Evolutionary conservation across 2,797 vertebrate genomes (phyloP).

Genomic region (Rhyacichthys aspro): DNA sequence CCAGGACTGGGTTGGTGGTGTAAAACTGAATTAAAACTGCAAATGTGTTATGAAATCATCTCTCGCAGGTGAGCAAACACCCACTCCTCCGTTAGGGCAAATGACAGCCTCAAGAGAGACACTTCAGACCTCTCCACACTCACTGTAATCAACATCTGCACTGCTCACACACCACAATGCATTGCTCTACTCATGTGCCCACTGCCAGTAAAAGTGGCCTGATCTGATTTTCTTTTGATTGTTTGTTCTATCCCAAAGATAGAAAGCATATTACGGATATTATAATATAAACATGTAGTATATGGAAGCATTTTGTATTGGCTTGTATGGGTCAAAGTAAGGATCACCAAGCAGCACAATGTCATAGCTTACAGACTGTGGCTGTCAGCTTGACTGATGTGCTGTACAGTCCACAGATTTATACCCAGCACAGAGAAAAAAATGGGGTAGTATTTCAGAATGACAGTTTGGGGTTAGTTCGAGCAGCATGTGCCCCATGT

Average conservation of each 20-base stretch:
- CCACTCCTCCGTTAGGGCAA: slow-evolving; percentile 17
- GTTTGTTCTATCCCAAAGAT: too few species aligned
- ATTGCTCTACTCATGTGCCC: neutral
- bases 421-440: slow-evolving; percentile 16
- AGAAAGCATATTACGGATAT: too few species aligned
- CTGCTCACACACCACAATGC: slow-evolving; percentile 2
- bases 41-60: slow-evolving; percentile 18
- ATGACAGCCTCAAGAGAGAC: slow-evolving; percentile 29
- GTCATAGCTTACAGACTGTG: slow-evolving; percentile 18
- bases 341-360: slow-evolving; percentile 12
- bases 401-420: slow-evolving; percentile 27
- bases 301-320: neutral
- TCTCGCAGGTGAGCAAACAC: slow-evolving; percentile 24
- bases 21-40: slow-evolving; percentile 16
- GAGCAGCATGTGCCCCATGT: slow-evolving; percentile 32
- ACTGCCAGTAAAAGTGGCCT: neutral
- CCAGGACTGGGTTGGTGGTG: neutral
- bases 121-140: slow-evolving; percentile 23
- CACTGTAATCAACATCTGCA: slow-evolving; percentile 36
- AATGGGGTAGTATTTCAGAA: slow-evolving; percentile 35
- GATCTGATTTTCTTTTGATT: too few species aligned
- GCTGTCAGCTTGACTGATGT: slow-evolving; percentile 50
- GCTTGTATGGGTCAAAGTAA: neutral
- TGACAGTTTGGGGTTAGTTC: slow-evolving; percentile 65
- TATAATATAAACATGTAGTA: too few species aligned